Evolutionary conservation across 2,113 vertebrate genomes (phyloP).

Genomic region (Canis aureus): DNA sequence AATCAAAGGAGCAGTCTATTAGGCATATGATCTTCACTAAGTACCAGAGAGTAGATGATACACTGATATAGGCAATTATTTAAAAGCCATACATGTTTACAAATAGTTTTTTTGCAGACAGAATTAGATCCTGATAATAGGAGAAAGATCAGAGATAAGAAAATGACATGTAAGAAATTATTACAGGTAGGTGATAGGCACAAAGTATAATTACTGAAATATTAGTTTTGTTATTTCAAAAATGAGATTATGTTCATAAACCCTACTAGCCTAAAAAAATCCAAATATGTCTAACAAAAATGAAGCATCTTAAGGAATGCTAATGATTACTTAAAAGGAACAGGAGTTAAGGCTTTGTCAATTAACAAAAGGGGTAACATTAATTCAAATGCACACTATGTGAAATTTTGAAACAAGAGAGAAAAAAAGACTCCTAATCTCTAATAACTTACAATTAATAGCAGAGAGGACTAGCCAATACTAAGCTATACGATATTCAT

Average conservation of each 20-base stretch:
- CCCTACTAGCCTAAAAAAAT: neutral
- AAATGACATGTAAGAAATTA: neutral
- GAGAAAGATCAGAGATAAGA: slow-evolving; percentile 12
- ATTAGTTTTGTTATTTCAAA: slow-evolving; percentile 25
- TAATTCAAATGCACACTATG: neutral
- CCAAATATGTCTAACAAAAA: neutral
- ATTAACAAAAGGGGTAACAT: neutral
- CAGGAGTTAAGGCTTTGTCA: neutral
- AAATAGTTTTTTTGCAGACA: slow-evolving; percentile 1
- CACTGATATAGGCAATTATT: neutral
- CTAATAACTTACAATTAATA: neutral
- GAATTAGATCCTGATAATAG: neutral
- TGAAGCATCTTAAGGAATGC: slow-evolving; percentile 6
- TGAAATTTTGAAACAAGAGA: neutral
- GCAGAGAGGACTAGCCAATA: neutral
- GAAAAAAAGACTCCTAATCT: neutral
- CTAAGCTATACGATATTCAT: neutral
- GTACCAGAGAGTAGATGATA: neutral
- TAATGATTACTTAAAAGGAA: neutral
- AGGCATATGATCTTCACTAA: neutral
- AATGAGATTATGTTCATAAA: neutral
- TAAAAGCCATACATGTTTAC: neutral
- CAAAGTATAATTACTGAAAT: slow-evolving; percentile 4
- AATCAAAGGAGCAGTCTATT: neutral
- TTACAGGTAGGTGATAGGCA: neutral